phyloP scores from a whole-genome alignment of 2,797 vertebrate genomes.

The Tapirus indicus region DNA sequence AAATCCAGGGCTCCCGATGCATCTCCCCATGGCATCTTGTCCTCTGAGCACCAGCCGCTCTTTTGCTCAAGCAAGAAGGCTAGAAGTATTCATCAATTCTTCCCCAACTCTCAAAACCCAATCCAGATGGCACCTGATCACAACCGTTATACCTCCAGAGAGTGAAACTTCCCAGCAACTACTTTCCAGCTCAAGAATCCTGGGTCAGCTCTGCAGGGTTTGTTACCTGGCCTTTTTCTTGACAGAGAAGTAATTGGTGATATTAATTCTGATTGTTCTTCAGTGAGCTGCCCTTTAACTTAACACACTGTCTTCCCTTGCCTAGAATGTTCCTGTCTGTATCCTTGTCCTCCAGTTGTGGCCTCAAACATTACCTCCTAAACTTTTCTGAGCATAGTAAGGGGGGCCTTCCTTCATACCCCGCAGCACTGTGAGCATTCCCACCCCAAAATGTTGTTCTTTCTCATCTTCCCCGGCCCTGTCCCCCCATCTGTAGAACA shows the following conservation, averaged over 20 bases:
- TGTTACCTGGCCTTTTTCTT: rapidly evolving
- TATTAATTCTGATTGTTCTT: rapidly evolving
- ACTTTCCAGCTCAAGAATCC: rapidly evolving
- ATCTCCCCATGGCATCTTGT: neutral
- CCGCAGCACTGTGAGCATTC: rapidly evolving
- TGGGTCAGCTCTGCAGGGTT: rapidly evolving
- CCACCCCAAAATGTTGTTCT: rapidly evolving
- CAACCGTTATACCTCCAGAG: rapidly evolving
- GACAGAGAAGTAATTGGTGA: rapidly evolving
- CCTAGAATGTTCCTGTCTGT: rapidly evolving
- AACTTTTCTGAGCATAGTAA: neutral
- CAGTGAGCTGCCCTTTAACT: rapidly evolving
- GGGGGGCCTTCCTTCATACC: rapidly evolving
- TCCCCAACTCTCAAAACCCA: rapidly evolving
- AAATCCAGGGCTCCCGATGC: neutral
- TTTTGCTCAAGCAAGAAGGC: rapidly evolving
- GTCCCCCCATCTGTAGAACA: rapidly evolving
- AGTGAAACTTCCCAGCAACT: rapidly evolving
- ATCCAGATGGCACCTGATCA: rapidly evolving
- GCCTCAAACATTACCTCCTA: rapidly evolving
- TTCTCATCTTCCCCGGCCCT: rapidly evolving
- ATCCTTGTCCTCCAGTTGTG: neutral
- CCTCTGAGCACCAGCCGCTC: neutral
- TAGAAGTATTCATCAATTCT: rapidly evolving
- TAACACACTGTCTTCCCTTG: rapidly evolving